These are phyloP conservation scores for Noctua pronuba DNA, from an alignment of 2,888 invertebrate genomes.

Conservation along the genomic window DNA sequence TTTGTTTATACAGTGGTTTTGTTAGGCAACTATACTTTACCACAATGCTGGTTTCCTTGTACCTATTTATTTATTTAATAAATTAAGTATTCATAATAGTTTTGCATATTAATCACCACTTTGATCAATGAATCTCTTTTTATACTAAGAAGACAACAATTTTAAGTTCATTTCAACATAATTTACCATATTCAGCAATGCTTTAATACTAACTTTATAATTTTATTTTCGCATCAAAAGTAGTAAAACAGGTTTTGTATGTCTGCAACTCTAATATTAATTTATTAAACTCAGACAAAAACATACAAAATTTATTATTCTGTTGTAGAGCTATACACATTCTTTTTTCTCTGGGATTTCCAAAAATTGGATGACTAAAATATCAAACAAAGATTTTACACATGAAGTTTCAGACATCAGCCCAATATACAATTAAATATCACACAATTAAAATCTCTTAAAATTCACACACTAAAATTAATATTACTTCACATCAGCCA, in stretches of 20 bases:
- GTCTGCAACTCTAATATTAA: neutral
- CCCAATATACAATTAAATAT: neutral
- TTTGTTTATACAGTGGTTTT: conserved; percentile 16
- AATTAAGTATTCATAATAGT: neutral
- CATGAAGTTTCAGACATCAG: neutral
- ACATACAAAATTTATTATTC: neutral
- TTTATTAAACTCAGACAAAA: neutral
- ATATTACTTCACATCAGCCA: neutral
- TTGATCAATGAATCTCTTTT: neutral
- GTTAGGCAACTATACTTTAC: conserved; percentile 10
- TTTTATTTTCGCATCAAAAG: neutral
- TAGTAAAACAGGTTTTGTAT: conserved; percentile 16
- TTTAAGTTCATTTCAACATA: neutral
- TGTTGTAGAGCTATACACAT: neutral
- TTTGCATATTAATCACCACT: no score
- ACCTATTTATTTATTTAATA: neutral
- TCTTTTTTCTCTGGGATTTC: neutral
- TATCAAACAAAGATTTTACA: neutral
- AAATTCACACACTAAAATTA: neutral
- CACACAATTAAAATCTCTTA: neutral
- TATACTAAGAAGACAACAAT: neutral
- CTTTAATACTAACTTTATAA: neutral
- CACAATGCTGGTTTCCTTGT: neutral
- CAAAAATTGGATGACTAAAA: neutral
- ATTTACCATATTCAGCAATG: neutral